Evolutionary conservation across 2,797 vertebrate species (phyloP), one percentile per base, ranked within the genome.

Genomic region (Cottoperca gobio): DNA sequence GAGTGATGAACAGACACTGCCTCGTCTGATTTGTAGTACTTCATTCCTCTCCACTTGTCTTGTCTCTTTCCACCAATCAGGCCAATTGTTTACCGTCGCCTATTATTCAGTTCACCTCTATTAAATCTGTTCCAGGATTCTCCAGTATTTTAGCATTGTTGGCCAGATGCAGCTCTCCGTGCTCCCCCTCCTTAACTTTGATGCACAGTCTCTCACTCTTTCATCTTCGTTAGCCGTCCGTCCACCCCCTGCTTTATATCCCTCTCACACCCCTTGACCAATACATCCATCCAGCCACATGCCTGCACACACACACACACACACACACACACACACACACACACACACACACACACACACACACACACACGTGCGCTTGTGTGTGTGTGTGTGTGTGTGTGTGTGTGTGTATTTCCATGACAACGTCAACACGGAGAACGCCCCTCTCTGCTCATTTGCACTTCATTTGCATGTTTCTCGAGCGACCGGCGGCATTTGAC

Each of bases 401-500:
- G 73, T 88, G 78, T 85, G 75, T 82, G 74, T 83, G 80, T 82
- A 90, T 95, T 92, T 77, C 93, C 93, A 93, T 94, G 92, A 93
- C 92, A 94, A 94, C 93, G 33, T 91, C 89, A 90, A 89, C 90
- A 76, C 83, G 81, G 91, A 89, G 91, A 89, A 89, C 86, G 31
- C 78, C 76, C 89, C 88, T 60, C 49, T 92, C 87, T 28, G 60
- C 88, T 92, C 70, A 86, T 96, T 95, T 95, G 88, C 93, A 95
- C 94, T 70, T 90, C 76, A 95, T 95, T 95, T 95, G 91, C 93
- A 95, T 95, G 92, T 93, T 93, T 92, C 92, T 88, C 60, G 62
- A 90, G 93, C 86, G 73, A 94, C 92, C 57, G 6, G 80, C 78
- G 60, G 79, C 86, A 86, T 94, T 94, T 95, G 91, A 94, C 93